These are phyloP conservation scores for Ariolimax columbianus DNA, from an alignment of 2,888 invertebrate species.

Conservation along the genomic window DNA sequence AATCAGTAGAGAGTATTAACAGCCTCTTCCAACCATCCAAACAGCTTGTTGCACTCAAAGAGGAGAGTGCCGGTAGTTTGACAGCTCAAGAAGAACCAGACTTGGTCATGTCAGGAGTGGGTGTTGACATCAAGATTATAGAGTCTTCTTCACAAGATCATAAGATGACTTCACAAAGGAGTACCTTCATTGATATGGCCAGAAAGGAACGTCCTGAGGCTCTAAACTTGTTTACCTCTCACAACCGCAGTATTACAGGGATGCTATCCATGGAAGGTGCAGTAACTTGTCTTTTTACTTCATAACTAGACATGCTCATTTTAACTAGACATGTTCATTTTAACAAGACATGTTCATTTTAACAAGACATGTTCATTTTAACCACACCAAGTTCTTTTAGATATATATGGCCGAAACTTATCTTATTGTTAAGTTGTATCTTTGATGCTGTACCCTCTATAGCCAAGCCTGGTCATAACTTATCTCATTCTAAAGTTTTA, in stretches of 20 bases:
- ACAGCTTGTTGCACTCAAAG: not conserved
- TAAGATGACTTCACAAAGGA: constrained; percentile 12
- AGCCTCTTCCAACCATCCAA: constrained; percentile 18
- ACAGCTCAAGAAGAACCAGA: not conserved
- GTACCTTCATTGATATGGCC: constrained; percentile 25
- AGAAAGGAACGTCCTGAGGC: constrained; percentile 44
- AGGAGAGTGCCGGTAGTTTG: not conserved
- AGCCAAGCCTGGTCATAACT: no score
- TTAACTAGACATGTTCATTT: no score
- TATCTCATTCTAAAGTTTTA: no score
- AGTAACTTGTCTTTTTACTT: not conserved
- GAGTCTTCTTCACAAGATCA: constrained; percentile 4
- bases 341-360: no score
- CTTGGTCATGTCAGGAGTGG: not conserved
- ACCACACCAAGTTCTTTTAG: no score
- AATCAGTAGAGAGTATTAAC: constrained; percentile 29
- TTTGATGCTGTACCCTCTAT: no score
- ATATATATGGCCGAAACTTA: no score
- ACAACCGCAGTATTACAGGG: constrained; percentile 23
- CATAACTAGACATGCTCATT: no score
- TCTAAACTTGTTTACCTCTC: constrained; percentile 25
- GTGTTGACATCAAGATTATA: not conserved
- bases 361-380: no score
- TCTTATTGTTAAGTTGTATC: no score
- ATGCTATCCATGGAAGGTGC: constrained; percentile 21